Base-by-base conservation (phyloP, 1,140 invertebrate genomes). In the Arctopsyche grandis region DNA sequence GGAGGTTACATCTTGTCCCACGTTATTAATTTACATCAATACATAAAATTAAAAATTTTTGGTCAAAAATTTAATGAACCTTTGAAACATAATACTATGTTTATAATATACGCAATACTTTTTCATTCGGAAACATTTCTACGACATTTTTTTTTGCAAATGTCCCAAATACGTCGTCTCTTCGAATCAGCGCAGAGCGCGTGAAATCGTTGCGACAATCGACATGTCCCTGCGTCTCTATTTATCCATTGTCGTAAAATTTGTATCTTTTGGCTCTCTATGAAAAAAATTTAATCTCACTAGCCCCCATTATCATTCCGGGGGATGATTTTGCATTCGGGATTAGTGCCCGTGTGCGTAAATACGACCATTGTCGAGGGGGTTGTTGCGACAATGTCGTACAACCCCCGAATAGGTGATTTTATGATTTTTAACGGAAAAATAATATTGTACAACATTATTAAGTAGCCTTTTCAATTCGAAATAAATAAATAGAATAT, bases 241-340 rank as follows among this genome's bases (percentile, higher is more conserved):
- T 22, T 66, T 29, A 66, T 24, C 19, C 24, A 66, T 66, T 66
- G 60, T 66, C 48, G 16, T 14, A 52, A 52, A 66, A 66, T 29
- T 22, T 29, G 24, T 66, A 66, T 66, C 60, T 29, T 29, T 44
- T 14, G n/a, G 29, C 0, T 19, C 10, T 66, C 14, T 22, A 14
- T 66, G 60, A 44, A 81, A 81, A 80, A 80, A 78, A 78, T 74
- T 43, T 81, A 81, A 81, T 81, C 80, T 76, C 80, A 70, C 69
- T 78, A 52, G 76, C 80, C 76, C 43, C 26, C 74, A 78, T 81
- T 78, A 78, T 22, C 60, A 66, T 66, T 81, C 73, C 60, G 43
- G 24, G 75, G 77, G 71, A 63, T 24, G 48, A 52, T 52, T 52
- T 52, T 52, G 48, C 48, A 52, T 52, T 52, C 10, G 48, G 48